Evolutionary conservation across 2,888 invertebrate species (phyloP).

Genomic region (Ophioninae sp.): DNA sequence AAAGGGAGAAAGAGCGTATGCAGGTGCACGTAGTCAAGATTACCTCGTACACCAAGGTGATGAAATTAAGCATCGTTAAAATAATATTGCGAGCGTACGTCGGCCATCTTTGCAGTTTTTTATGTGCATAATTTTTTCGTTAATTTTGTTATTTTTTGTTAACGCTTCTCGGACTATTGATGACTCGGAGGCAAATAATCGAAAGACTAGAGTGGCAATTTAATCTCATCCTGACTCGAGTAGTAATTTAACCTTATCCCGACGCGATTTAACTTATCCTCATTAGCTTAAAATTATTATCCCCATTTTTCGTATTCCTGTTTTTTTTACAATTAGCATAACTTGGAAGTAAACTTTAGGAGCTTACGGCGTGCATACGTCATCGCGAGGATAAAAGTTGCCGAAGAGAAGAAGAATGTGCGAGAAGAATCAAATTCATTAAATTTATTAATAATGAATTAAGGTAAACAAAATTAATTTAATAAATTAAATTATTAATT

Average conservation of each 20-base stretch:
- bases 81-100: conserved; percentile 32
- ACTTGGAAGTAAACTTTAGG: conserved; percentile 33
- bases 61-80: conserved; percentile 59
- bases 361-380: neutral
- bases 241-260: no score
- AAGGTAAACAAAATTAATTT: no score
- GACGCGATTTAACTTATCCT: conserved; percentile 41
- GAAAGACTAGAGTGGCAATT: conserved; percentile 10
- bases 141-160: conserved; percentile 8
- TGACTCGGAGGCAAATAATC: conserved; percentile 18
- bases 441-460: no score
- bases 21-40: conserved; percentile 26
- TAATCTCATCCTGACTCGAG: conserved; percentile 31
- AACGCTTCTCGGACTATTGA: neutral
- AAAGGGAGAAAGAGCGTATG: neutral
- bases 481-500: no score
- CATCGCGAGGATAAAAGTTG: neutral
- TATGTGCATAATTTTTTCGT: conserved; percentile 37
- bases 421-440: no score
- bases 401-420: no score
- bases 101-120: conserved; percentile 40
- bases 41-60: conserved; percentile 37
- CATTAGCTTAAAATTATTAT: conserved; percentile 53
- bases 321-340: conserved; percentile 30
- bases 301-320: no score